Percentiles rank a stretch among this genome's conserved stretches.
Evolutionary conservation across 2,797 vertebrate species (phyloP).

Genomic region (Danio aesculapii): DNA sequence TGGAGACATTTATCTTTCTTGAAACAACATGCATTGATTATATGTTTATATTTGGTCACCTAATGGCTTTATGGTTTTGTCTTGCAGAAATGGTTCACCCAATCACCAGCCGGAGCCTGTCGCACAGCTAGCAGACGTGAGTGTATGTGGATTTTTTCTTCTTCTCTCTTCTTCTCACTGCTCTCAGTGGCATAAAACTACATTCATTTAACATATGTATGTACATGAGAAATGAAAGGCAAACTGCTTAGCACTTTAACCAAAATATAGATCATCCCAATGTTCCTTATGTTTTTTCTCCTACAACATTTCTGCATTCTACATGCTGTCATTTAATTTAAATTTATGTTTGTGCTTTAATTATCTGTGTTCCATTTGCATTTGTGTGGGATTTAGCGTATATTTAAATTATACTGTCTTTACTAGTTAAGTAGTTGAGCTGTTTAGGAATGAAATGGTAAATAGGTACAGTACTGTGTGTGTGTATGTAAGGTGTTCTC

Average conservation of each 20-base stretch:
- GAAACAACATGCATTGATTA: background rate
- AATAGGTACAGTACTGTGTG: background rate
- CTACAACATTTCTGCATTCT: background rate
- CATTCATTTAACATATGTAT: constrained; percentile 4
- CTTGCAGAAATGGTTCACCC: constrained; percentile 89
- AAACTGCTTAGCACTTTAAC: background rate
- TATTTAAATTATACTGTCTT: background rate
- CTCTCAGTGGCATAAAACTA: constrained; percentile 32
- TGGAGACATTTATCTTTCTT: background rate
- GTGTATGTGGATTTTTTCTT: constrained; percentile 64
- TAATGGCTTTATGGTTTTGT: background rate
- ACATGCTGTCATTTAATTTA: constrained; percentile 2
- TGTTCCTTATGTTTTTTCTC: background rate
- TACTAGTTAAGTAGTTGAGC: background rate
- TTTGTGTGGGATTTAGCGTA: constrained; percentile 4
- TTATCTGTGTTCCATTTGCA: background rate
- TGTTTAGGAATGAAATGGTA: background rate
- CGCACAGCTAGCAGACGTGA: constrained; percentile 88
- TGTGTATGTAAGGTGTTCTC: background rate
- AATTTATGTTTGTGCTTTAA: background rate
- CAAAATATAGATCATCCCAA: background rate
- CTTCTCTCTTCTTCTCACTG: background rate
- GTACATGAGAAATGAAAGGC: background rate
- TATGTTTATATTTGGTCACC: background rate
- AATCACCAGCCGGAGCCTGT: constrained; percentile 93